Percentiles rank a stretch among this genome's conserved stretches.
Evolutionary conservation across 2,888 invertebrate species (phyloP).

Genomic region (Hirtodrosophila trivittata): DNA sequence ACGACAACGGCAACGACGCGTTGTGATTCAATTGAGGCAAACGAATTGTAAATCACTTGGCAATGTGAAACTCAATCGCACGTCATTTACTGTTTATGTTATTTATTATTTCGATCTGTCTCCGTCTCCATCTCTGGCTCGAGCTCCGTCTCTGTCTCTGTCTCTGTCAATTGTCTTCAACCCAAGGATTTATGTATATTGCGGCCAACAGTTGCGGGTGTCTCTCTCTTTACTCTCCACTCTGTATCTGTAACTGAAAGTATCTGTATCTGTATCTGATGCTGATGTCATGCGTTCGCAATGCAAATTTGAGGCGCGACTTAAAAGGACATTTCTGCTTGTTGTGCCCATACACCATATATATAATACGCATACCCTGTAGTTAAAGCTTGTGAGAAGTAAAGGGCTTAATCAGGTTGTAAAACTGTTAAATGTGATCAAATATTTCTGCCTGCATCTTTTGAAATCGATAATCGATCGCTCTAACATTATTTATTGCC

Average conservation of each 20-base stretch:
- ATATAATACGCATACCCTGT: not conserved
- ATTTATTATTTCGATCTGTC: constrained; percentile 68
- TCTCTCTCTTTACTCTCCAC: constrained; percentile 9
- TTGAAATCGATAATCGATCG: too few species aligned
- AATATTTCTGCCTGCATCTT: too few species aligned
- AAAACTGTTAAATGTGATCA: too few species aligned
- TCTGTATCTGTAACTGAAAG: constrained; percentile 2
- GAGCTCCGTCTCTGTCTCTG: not conserved
- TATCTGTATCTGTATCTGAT: constrained; percentile 2
- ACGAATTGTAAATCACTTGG: constrained; percentile 79
- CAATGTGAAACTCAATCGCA: constrained; percentile 80
- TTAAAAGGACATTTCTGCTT: constrained; percentile 68
- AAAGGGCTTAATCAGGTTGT: constrained; percentile 34
- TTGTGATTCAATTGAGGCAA: constrained; percentile 73
- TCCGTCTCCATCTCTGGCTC: not conserved
- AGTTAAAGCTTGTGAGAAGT: too few species aligned
- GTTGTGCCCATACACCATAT: constrained; percentile 32
- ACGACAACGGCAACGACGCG: constrained; percentile 45
- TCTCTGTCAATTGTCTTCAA: constrained; percentile 40
- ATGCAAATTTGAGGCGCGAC: constrained; percentile 69
- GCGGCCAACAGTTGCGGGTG: constrained; percentile 52
- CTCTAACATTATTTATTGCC: too few species aligned
- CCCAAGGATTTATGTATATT: constrained; percentile 77
- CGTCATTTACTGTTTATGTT: constrained; percentile 75
- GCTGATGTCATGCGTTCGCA: constrained; percentile 66